Evolutionary conservation across 2,888 invertebrate genomes (phyloP), one percentile per base, ranked within the genome.

Genomic region (Glaucopsyche alexis): DNA sequence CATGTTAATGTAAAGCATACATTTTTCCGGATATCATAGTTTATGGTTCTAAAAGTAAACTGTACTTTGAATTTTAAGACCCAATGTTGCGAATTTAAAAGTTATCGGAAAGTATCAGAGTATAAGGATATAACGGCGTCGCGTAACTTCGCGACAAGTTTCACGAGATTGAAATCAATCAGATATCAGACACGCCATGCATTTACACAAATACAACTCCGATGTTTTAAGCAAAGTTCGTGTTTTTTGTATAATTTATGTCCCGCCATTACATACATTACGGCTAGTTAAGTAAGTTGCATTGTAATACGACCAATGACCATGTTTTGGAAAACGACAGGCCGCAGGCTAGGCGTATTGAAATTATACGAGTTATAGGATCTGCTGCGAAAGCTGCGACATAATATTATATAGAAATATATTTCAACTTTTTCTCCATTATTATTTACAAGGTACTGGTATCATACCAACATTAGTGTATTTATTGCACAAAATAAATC

Each of bases 81-180:
- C 29, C 7, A 60, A 60, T 60, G 19, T 19, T 55, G 16, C 0
- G 47, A 60, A 29, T 60, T 60, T 60, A 29, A 38, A 60, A 60
- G 29, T 60, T 29, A 13, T 60, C 29, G 60, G 60, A 29, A 60
- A 60, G 29, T 60, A 60, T 19, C 8, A 13, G 11, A 9, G 16
- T 60, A 60, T 47, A 7, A 42, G 29, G 29, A 29, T 29, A 29
- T 29, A 16, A n/a, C 29, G 38, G 4, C 60, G 60, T 38, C 6
- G 38, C 13, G 13, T 38, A 60, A 60, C 60, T 60, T 29, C 29
- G 38, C 6, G 29, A 60, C 60, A 60, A 60, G 29, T 29, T 19
- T 38, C 29, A 55, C 29, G 29, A 60, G 60, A 60, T 60, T 60
- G 29, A 60, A 60, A 60, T 60, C 60, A 29, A 60, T 60, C 60